These are phyloP conservation scores for Nothocercus julius DNA, from an alignment of 2,113 vertebrate genomes.

Conservation along the genomic window DNA sequence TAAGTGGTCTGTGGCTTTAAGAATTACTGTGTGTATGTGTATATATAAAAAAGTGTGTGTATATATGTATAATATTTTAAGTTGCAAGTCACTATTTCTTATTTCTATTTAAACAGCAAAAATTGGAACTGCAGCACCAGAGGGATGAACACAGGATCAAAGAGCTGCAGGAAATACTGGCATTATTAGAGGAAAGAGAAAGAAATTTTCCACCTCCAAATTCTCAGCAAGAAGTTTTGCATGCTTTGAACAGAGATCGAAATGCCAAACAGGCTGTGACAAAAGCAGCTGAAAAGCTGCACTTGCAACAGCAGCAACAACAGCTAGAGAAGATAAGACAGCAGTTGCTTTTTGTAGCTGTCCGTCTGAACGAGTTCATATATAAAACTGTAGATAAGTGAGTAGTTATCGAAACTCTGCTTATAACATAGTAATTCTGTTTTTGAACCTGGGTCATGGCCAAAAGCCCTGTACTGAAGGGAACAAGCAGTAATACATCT, in stretches of 20 bases:
- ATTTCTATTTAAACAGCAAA: slow-evolving; percentile 71
- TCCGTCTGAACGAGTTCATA: slow-evolving; percentile 67
- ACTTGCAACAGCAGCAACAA: slow-evolving; percentile 54
- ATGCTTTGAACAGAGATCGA: neutral
- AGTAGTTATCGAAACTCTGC: neutral
- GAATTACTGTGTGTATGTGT: neutral
- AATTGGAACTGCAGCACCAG: slow-evolving; percentile 82
- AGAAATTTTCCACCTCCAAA: slow-evolving; percentile 45
- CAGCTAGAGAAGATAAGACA: slow-evolving; percentile 76
- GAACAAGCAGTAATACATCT: fast-evolving
- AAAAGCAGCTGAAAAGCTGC: neutral
- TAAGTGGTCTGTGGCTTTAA: neutral
- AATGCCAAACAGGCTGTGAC: neutral
- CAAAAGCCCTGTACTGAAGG: neutral
- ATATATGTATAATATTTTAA: fast-evolving
- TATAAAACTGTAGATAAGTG: slow-evolving; percentile 68
- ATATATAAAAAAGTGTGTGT: neutral
- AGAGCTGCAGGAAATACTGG: slow-evolving; percentile 83
- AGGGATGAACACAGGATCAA: slow-evolving; percentile 84
- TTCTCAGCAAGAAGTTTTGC: neutral
- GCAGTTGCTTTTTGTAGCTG: slow-evolving; percentile 71
- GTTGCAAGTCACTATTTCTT: neutral
- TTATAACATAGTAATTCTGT: neutral
- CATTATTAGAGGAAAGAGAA: slow-evolving; percentile 77
- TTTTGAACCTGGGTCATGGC: neutral